Evolutionary conservation across 2,113 vertebrate species (phyloP), one percentile per base, ranked within the genome.

Genomic region (Pao palembangensis): DNA sequence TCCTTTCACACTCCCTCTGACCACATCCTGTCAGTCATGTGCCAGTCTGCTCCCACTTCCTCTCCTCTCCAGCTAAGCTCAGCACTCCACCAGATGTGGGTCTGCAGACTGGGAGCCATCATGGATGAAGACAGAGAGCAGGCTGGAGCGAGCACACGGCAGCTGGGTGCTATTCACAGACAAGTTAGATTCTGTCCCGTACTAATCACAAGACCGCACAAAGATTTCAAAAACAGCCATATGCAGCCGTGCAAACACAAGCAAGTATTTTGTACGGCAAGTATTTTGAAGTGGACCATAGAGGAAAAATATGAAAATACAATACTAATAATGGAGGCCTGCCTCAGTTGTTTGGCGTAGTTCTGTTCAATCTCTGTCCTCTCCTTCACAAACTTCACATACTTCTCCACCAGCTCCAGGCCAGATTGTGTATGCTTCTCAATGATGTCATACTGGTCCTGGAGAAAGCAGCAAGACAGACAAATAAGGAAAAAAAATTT

Each of bases 301-400:
- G n/a, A 8, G 17, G 44, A 47, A 47, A 17, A 47, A 17, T 3
- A n/a, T 10, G 1, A 47, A n/a, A n/a, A 47, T n/a, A 8, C 5
- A 47, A n/a, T 17, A 47, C 44, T n/a, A 16, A n/a, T 55, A 21
- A 67, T 21, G 17, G 38, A 64, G 61, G 51, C 84, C 72, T 81
- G 89, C 88, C 88, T 88, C 81, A 90, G 80, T 70, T 90, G 94
- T 75, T 95, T 96, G 55, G 94, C 94, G 12, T 96, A 96, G 61
- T 88, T 88, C 70, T 93, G 93, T 61, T 96, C 94, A 12, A 96
- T 92, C 78, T 96, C 94, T 0, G 92, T 93, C 60, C 94, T 88
- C 76, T 96, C 94, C 82, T 93, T 95, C 47, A 94, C 94, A 80
- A 96, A 96, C 80, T 96, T 96, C 54, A 94, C 92, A 17, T 94